Conservation (phyloP, 2,888 invertebrate genomes). For the Caenorhabditis macrosperma region DNA sequence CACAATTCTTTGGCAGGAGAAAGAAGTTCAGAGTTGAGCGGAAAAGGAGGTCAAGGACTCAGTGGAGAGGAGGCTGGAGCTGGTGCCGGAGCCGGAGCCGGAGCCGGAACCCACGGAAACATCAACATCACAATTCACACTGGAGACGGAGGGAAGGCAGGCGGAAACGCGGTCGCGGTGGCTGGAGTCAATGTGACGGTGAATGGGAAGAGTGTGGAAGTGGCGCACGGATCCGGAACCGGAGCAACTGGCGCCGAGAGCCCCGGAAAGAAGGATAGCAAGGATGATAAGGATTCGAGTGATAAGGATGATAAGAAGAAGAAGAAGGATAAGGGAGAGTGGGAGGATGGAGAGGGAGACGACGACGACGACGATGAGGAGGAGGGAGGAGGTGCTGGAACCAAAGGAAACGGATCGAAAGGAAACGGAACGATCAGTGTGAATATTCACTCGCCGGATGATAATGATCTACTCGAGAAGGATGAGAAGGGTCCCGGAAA, state of each 20-base stretch:
- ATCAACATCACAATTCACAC: conserved; percentile 65
- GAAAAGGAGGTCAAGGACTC: neutral
- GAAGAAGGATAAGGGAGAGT: conserved; percentile 8
- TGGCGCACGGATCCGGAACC: neutral
- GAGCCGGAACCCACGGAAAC: conserved; percentile 46
- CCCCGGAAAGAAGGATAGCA: neutral
- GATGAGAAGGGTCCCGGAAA: conserved; percentile 23
- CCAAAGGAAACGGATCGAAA: neutral
- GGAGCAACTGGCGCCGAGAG: neutral
- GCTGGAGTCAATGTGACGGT: conserved; percentile 33
- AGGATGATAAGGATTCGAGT: conserved; percentile 11
- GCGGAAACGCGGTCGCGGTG: conserved; percentile 42
- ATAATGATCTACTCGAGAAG: conserved; percentile 42
- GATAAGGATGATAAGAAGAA: conserved; percentile 4
- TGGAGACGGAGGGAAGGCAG: conserved; percentile 37
- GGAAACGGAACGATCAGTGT: conserved; percentile 38
- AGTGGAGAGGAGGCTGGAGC: conserved; percentile 21
- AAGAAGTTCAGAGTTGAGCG: conserved; percentile 7
- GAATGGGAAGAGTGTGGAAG: conserved; percentile 13
- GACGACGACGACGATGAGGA: neutral
- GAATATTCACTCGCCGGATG: conserved; percentile 47
- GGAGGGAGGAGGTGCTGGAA: neutral
- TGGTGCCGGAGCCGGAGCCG: conserved; percentile 30
- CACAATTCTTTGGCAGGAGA: conserved; percentile 44
- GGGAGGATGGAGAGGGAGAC: conserved; percentile 11